Evolutionary conservation across 2,888 invertebrate genomes (phyloP), one percentile per base, ranked within the genome.

Genomic region (Chrysolina oricalcia): DNA sequence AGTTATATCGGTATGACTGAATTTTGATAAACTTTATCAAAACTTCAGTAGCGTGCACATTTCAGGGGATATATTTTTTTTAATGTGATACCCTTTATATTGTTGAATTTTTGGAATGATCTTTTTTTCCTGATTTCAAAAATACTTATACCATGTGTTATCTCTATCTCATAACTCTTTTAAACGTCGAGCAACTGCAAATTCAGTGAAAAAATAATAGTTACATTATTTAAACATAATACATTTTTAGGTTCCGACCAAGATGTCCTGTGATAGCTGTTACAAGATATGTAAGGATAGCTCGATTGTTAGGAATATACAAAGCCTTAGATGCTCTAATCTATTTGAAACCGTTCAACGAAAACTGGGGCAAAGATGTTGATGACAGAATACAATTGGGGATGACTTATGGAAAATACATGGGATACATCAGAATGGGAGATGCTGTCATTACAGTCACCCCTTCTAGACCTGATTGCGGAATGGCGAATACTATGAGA

Each of bases 221-320:
- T 27, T 27, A 27, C 27, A 27, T 3, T 27, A 27, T 5, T 27
- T 5, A 27, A 27, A 27, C 2, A 27, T 27, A 2, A n/a, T 27
- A 5, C 5, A 27, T 53, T 53, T 74, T 11, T 17, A 80, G 81
- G 72, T 82, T 80, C 81, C 90, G 92, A 81, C 94, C 95, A 0
- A 88, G 91, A 70, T 95, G 95, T 86, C 95, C 95, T 0, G 92
- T 96, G 72, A 89, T 96, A 69, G 93, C 94, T 5, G 91, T 96
- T 11, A 94, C 95, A 0, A 90, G 94, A 81, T 90, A 91, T 77
- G 92, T 92, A 23, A 92, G 92, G 81, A 92, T 93, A 9, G 93
- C 95, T 1, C 89, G 94, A 72, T 93, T 94, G 80, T 84, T 94
- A 80, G 93, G 94, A 19, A 88, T 92, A 78, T 91, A 90, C 89